Evolutionary conservation across 2,797 vertebrate genomes (phyloP).

Genomic region (Serranus cabrilla): DNA sequence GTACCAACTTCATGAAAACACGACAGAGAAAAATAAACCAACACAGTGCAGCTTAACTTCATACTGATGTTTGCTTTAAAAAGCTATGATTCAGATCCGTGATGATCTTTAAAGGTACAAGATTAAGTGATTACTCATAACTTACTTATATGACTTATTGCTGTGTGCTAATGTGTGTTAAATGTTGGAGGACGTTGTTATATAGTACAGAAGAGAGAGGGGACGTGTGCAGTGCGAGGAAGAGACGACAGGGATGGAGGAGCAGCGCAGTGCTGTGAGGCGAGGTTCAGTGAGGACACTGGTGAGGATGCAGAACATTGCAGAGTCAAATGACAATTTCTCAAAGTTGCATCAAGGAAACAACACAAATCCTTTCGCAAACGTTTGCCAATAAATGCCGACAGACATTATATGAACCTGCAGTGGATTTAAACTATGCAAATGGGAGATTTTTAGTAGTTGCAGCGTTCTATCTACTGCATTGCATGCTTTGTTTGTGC

Average conservation of each 20-base stretch:
- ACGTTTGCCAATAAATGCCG: conserved; percentile 24
- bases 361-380: background rate
- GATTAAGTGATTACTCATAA: background rate
- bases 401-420: conserved; percentile 3
- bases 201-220: conserved; percentile 16
- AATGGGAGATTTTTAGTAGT: background rate
- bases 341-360: conserved; percentile 22
- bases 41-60: background rate
- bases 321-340: conserved; percentile 18
- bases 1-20: background rate
- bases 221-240: conserved; percentile 18
- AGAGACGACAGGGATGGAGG: conserved; percentile 35
- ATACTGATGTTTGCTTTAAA: background rate
- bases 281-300: conserved; percentile 50
- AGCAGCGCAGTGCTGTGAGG: conserved; percentile 39
- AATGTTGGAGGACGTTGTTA: conserved; percentile 15
- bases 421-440: background rate
- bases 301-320: conserved; percentile 34
- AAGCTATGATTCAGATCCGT: background rate
- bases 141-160: too few species aligned
- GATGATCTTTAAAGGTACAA: background rate
- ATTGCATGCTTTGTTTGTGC: conserved; percentile 15
- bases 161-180: conserved; percentile 14
- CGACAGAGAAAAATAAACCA: background rate
- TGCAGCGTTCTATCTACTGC: background rate